Base-by-base conservation (phyloP, 2,888 invertebrate species). In the Ganaspis brasiliensis region DNA sequence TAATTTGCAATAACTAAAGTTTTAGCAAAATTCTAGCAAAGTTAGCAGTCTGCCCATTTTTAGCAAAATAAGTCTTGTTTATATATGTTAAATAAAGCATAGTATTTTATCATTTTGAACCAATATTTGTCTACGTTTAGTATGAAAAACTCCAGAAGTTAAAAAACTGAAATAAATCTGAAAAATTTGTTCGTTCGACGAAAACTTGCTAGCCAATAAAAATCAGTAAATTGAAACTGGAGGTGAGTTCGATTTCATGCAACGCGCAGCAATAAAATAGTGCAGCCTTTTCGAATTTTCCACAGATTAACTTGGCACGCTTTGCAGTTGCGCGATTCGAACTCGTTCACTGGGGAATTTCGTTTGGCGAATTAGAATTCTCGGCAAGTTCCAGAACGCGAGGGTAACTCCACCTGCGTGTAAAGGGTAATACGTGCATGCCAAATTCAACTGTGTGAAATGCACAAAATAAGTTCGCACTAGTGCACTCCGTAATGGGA, bases 301-400 rank as follows among this genome's bases (percentile, higher is more conserved):
- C 67, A 67, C 45, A 67, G 67, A 67, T 67, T 67, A 67, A 67
- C 67, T 67, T 67, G 67, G 45, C 67, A 67, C 67, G 67, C 67
- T 57, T 49, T 73, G 45, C 61, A n/a, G 26, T 45, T 73, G 57
- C 59, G 37, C 40, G 59, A 56, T 37, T 24, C 73, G 31, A 59
- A 59, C 40, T 21, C 70, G 57, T 63, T 57, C 59, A 55, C 26
- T 31, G 73, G 70, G 75, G 77, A 75, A 77, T 75, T 76, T 74
- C 63, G 72, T 80, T 79, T 73, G 74, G 77, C 75, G 75, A 76
- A 78, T 77, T 77, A 79, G 77, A 76, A 72, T 70, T 21, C 67
- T 24, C 52, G 74, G 77, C 81, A 81, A 83, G 81, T 84, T 82
- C 76, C 74, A 79, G 79, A 79, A 82, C 82, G 80, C 81, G 82